Evolutionary conservation across 2,113 vertebrate species (phyloP), one percentile per base, ranked within the genome.

Genomic region (Calyptomena viridis): DNA sequence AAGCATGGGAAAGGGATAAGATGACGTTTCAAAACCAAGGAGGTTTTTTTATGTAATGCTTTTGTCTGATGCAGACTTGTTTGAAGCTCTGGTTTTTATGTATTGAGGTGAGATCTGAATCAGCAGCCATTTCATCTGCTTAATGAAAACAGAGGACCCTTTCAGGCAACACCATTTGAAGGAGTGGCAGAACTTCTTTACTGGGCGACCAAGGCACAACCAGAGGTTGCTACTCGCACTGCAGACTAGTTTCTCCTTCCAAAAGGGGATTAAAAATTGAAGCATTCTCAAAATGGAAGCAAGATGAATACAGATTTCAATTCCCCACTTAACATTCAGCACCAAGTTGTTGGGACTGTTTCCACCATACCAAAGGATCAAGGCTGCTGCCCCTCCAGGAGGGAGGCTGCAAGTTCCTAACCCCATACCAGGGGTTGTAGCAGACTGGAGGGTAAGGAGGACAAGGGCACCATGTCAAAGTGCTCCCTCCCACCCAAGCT

Each of bases 1-100:
- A 90, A 74, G 92, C 92, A 93, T 91, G 92, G 93, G 86, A 94
- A 95, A 89, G 80, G 19, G 2, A 14, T 5, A 86, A 64, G 80
- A 94, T 42, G 67, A 94, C 89, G 77, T 89, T 90, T 75, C 53
- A 81, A 95, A 92, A 68, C 47, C 47, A 53, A 56, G 27, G 47
- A 12, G 44, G 4, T 5, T 11, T n/a, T 58, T 63, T 53, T 42
- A 53, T 39, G 50, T 40, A 40, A 74, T 10, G 68, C 59, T 92
- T 95, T 87, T 92, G 69, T 84, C 44, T 64, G 64, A 64, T 33
- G 52, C 60, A 91, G 94, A 78, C 79, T 74, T 69, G 39, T 74
- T 47, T 72, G 64, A 84, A 84, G 50, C 55, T 56, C 56, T 46
- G 42, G 1, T 81, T 94, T 82, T 87, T 66, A 90, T 30, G 49